A percentile compares a stretch with the other conserved stretches of the same genome.
Evolutionary conservation across 1,140 invertebrate species (phyloP).

Genomic region (Steinernema khuongi): DNA sequence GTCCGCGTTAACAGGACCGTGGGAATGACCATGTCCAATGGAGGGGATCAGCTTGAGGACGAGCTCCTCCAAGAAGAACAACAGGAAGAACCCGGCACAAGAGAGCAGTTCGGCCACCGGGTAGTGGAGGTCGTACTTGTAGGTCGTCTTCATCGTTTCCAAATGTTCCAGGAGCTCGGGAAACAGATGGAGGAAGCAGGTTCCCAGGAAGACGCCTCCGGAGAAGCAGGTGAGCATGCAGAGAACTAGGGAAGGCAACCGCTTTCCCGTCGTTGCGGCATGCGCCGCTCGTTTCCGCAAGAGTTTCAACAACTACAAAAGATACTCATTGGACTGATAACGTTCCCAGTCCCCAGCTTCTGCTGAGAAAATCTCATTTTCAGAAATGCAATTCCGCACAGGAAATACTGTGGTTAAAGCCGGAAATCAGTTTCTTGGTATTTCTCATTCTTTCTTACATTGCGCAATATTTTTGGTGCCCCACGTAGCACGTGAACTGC

Average conservation of each 20-base stretch:
- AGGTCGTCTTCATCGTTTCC: conserved; percentile 22
- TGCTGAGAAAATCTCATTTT: too few species aligned
- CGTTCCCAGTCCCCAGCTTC: too few species aligned
- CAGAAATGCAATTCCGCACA: too few species aligned
- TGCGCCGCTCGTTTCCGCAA: conserved; percentile 46
- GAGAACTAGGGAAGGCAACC: conserved; percentile 49
- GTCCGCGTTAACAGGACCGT: conserved; percentile 20
- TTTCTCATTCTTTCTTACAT: too few species aligned
- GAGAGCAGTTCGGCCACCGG: conserved; percentile 70
- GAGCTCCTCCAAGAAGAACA: conserved; percentile 76
- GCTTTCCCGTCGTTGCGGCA: conserved; percentile 31
- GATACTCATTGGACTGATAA: too few species aligned
- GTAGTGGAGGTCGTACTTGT: conserved; percentile 58
- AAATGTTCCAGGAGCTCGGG: conserved; percentile 67
- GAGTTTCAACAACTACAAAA: conserved; percentile 42
- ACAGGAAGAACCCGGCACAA: conserved; percentile 74
- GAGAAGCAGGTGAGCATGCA: conserved; percentile 73
- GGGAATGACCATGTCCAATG: conserved; percentile 49
- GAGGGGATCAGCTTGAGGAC: conserved; percentile 61
- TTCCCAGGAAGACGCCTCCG: conserved; percentile 75
- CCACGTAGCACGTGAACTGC: too few species aligned
- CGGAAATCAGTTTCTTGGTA: too few species aligned
- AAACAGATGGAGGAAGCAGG: conserved; percentile 74
- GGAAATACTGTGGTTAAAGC: too few species aligned
- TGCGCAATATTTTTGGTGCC: too few species aligned